These are phyloP conservation scores for Passer domesticus DNA, from an alignment of 2,113 vertebrate species.

Conservation along the genomic window DNA sequence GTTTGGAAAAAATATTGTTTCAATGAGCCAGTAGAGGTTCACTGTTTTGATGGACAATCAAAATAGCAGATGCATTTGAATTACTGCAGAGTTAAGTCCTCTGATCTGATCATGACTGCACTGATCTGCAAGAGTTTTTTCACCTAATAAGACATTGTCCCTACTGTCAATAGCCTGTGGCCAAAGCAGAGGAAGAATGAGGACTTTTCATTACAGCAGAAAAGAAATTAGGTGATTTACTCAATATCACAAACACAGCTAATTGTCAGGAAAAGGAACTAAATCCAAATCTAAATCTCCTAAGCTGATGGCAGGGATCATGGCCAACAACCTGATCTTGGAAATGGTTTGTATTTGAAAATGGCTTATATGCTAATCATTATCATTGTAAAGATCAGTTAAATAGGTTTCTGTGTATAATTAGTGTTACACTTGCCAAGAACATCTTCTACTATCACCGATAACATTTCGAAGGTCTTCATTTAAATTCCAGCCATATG, in stretches of 20 bases:
- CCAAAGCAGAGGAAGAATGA: not conserved
- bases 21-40: rapidly evolving
- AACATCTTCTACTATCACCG: not conserved
- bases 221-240: not conserved
- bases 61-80: not conserved
- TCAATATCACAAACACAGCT: not conserved
- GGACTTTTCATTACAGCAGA: not conserved
- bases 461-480: not conserved
- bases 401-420: slow-evolving; percentile 22
- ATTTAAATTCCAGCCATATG: slow-evolving; percentile 3
- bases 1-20: not conserved
- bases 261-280: not conserved
- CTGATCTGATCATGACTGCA: not conserved
- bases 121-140: not conserved
- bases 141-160: not conserved
- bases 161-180: not conserved
- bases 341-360: slow-evolving; percentile 6
- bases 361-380: not conserved
- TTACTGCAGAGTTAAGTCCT: not conserved
- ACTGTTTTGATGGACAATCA: not conserved
- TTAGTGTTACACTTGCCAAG: not conserved
- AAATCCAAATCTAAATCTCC: not conserved
- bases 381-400: not conserved
- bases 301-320: not conserved
- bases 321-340: not conserved